Conservation (phyloP, 1,140 invertebrate genomes). For the Anastatus disparis region DNA sequence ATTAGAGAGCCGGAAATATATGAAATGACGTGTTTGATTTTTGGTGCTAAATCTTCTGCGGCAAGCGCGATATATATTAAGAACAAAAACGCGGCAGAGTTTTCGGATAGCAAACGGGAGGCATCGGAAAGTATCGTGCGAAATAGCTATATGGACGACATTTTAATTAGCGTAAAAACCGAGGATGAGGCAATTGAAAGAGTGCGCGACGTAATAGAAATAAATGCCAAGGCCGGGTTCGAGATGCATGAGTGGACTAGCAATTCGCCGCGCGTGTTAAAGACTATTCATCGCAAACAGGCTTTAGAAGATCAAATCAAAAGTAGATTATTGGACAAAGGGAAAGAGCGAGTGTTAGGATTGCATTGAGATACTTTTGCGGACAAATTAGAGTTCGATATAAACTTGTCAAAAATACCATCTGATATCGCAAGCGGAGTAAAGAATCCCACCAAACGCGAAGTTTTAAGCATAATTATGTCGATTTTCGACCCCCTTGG, state of each 20-base stretch:
- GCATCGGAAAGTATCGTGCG: background rate
- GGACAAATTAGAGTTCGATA: constrained; percentile 4
- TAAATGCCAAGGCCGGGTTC: background rate
- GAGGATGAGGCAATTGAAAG: background rate
- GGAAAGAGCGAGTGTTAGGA: too few relatives aligned
- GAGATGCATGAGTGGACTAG: constrained; percentile 1
- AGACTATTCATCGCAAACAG: too few relatives aligned
- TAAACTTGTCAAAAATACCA: constrained; percentile 3
- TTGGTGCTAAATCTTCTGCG: constrained; percentile 53
- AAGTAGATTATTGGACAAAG: too few relatives aligned
- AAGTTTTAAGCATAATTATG: constrained; percentile 43
- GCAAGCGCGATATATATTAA: constrained; percentile 48
- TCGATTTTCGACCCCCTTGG: constrained; percentile 54
- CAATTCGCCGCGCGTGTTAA: background rate
- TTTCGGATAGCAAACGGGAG: background rate
- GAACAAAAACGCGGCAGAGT: constrained; percentile 43
- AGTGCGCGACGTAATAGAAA: background rate
- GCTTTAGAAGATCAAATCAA: too few relatives aligned
- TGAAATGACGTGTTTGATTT: constrained; percentile 52
- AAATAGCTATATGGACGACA: constrained; percentile 24
- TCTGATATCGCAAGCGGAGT: background rate
- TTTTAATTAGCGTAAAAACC: background rate
- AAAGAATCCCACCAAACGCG: constrained; percentile 40
- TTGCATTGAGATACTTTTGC: background rate
- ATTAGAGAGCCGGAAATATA: constrained; percentile 36